A percentile compares a stretch with the other conserved stretches of the same genome.
Evolutionary conservation across 2,797 vertebrate genomes (phyloP).

Genomic region (Coendou prehensilis): DNA sequence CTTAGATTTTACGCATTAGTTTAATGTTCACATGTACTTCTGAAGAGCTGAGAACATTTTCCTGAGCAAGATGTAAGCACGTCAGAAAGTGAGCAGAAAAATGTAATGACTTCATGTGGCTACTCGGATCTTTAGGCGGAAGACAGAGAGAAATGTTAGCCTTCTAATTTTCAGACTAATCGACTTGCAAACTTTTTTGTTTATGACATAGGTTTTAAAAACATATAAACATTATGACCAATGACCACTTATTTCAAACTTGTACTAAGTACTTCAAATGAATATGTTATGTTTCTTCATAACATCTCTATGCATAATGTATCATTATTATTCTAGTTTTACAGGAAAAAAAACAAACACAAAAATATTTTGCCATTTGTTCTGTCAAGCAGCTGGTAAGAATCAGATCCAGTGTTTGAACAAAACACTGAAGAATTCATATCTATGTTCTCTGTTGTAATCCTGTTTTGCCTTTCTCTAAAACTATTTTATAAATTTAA

Average conservation of each 20-base stretch:
- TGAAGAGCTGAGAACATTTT: not conserved
- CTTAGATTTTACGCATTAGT: not conserved
- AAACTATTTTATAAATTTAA: not conserved
- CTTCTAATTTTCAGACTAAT: not conserved
- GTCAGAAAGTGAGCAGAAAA: not conserved
- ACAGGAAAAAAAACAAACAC: constrained; percentile 39
- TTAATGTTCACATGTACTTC: not conserved
- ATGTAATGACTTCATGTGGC: not conserved
- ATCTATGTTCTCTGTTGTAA: not conserved
- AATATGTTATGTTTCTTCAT: not conserved
- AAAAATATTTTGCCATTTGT: not conserved
- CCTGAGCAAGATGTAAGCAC: not conserved
- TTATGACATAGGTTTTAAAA: not conserved
- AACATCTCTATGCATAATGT: not conserved
- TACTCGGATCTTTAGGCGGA: not conserved
- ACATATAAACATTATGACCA: not conserved
- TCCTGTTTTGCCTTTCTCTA: not conserved
- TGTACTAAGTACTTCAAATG: not conserved
- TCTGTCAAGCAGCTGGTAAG: not conserved
- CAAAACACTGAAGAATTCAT: not conserved
- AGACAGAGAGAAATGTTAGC: not conserved
- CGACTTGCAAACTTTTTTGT: not conserved
- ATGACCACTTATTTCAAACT: not conserved
- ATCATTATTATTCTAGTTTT: constrained; percentile 28
- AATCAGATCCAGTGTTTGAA: constrained; percentile 1